Conservation (phyloP, 2,797 vertebrate genomes). For the Merluccius polli region DNA sequence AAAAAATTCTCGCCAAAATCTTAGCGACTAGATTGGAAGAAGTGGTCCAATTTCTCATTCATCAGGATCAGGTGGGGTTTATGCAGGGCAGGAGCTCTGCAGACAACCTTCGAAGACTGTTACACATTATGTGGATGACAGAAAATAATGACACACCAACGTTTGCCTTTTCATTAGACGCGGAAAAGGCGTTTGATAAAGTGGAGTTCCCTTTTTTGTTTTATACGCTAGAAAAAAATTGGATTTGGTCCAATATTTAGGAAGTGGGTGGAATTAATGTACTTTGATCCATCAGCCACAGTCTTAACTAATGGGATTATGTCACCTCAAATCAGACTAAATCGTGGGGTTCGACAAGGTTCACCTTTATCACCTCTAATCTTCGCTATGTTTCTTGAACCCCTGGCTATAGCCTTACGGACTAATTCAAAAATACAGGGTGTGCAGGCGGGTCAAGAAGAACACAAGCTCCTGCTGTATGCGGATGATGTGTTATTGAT, state of each 20-base stretch:
- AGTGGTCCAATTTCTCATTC: neutral
- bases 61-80: neutral
- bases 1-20: neutral
- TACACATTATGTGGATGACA: neutral
- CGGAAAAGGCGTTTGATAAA: too few relatives aligned
- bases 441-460: neutral
- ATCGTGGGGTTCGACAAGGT: neutral
- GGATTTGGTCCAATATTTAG: too few relatives aligned
- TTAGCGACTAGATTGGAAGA: neutral
- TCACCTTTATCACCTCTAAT: neutral
- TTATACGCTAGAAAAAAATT: too few relatives aligned
- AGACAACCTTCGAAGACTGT: neutral
- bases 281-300: neutral
- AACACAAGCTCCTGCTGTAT: neutral
- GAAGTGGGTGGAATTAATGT: neutral
- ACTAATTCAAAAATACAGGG: neutral
- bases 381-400: neutral
- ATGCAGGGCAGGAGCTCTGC: neutral
- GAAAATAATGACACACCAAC: neutral
- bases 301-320: neutral
- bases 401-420: neutral
- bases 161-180: too few relatives aligned
- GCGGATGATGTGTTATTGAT: constrained; percentile 1
- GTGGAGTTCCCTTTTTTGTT: too few relatives aligned
- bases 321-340: neutral